Conservation (phyloP, 2,113 vertebrate genomes). For the Chionodraco myersi region DNA sequence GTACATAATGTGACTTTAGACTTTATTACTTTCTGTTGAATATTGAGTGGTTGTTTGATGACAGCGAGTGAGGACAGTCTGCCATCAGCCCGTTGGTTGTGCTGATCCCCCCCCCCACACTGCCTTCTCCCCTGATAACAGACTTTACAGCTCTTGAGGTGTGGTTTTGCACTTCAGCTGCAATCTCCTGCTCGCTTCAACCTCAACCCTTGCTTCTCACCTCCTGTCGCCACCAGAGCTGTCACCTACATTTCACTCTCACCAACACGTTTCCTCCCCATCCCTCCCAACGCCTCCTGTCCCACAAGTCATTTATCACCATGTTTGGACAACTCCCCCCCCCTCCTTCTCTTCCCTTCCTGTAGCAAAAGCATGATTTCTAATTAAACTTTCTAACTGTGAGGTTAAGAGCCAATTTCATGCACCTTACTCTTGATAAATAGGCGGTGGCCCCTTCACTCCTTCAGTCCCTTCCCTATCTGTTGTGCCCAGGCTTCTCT, state of each 20-base stretch:
- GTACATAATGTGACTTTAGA: not conserved
- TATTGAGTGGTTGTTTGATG: slow-evolving; percentile 8
- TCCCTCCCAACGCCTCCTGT: slow-evolving; percentile 57
- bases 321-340: slow-evolving; percentile 68
- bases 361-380: slow-evolving; percentile 81
- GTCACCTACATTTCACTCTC: slow-evolving; percentile 73
- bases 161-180: slow-evolving; percentile 56
- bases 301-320: slow-evolving; percentile 82
- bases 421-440: slow-evolving; percentile 86
- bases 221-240: slow-evolving; percentile 56
- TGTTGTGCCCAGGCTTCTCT: slow-evolving; percentile 54
- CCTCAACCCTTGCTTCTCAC: slow-evolving; percentile 32
- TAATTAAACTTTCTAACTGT: slow-evolving; percentile 86
- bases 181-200: slow-evolving; percentile 52
- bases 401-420: slow-evolving; percentile 87
- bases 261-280: slow-evolving; percentile 13
- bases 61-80: slow-evolving; percentile 13
- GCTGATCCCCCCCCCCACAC: slow-evolving; percentile 15
- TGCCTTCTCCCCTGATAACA: slow-evolving; percentile 42
- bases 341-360: slow-evolving; percentile 36
- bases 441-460: slow-evolving; percentile 71
- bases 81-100: slow-evolving; percentile 26
- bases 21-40: not conserved
- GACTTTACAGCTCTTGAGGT: slow-evolving; percentile 49
- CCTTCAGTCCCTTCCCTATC: slow-evolving; percentile 54